Evolutionary conservation across 2,797 vertebrate genomes (phyloP), one percentile per base, ranked within the genome.

Genomic region (Babyrousa celebensis): DNA sequence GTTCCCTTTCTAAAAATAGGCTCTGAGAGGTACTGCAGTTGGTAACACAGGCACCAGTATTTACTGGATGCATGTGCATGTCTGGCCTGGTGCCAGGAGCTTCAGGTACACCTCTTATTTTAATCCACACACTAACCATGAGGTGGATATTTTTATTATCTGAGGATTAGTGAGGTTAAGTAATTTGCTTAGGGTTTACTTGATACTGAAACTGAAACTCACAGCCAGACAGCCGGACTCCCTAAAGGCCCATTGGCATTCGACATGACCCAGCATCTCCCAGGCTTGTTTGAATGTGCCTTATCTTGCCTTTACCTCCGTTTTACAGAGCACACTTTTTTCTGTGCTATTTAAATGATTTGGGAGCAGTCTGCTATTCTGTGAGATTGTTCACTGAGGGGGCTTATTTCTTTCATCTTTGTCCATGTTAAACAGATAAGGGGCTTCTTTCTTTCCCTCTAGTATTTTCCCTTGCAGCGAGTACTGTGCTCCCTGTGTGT

Each of bases 331-430:
- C 52, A 68, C 18, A 20, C 40, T 62, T 82, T 82, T 90, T 32
- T 84, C 3, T 56, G 12, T 68, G 36, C 70, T 70, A 1, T 79
- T 94, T 77, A 71, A 91, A 32, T 78, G 67, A 86, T 60, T 89
- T 74, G 79, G 77, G 25, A 87, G 43, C 52, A n/a, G 48, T 77
- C 94, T 90, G 54, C 21, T 84, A 65, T 17, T 84, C 40, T 65
- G 17, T 85, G 75, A 87, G 56, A 11, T 63, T 89, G 56, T 86
- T 95, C n/a, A 78, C 87, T 65, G 60, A 78, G 77, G 87, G 71
- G n/a, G 12, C n/a, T 43, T 89, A 40, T 95, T 96, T 95, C 88
- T 94, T 90, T 94, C 6, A 27, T 95, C 72, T 95, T 94, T 83
- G 27, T 96, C 85, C 70, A 18, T 85, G 4, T 91, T 87, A 91